Base-by-base conservation (phyloP, 2,113 vertebrate genomes). In the Nerophis lumbriciformis region DNA sequence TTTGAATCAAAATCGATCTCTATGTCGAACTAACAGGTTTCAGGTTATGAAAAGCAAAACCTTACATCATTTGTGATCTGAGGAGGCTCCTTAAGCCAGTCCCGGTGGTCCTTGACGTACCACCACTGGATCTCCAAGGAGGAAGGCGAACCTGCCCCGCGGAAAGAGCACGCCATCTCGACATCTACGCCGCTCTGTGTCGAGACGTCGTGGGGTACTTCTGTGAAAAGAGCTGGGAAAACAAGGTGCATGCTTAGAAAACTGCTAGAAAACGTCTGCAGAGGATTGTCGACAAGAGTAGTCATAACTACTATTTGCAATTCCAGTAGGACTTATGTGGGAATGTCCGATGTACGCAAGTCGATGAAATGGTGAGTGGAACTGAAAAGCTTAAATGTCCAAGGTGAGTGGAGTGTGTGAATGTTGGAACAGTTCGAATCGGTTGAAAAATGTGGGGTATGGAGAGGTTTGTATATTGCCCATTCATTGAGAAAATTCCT, bases 101-200 rank as follows among this genome's bases (percentile, higher is more conserved):
- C 91, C 75, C 68, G 85, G 81, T 88, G 91, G 81, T 90, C 90
- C 67, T 93, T 93, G 68, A 94, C 88, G 61, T 95, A 98, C 96
- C 96, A 99, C 95, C 96, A 99, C 91, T 98, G 96, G 79, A 99
- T 99, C 89, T 99, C 96, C 11, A 99, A 89, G 4, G 95, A 95
- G 72, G 95, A 94, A 0, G 94, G 92, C 61, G 94, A 92, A 48
- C 94, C 92, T 0, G 89, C 91, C 64, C 96, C 96, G 0, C 94
- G 91, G 89, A 98, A 98, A 65, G 95, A 97, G n/a, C 95, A 99
- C 3, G 95, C 94, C 95, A 98, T 95, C 89, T 99, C 95, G 81
- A 98, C 94, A 15, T 98, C 95, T 83, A 94, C 90, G 0, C 95
- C 94, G 0, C 91, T 92, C 75, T 90, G 91, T 0, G 93, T 92